Percentiles rank a stretch among this genome's conserved stretches.
Evolutionary conservation across 2,797 vertebrate species (phyloP).

Genomic region (Peromyscus attwateri): DNA sequence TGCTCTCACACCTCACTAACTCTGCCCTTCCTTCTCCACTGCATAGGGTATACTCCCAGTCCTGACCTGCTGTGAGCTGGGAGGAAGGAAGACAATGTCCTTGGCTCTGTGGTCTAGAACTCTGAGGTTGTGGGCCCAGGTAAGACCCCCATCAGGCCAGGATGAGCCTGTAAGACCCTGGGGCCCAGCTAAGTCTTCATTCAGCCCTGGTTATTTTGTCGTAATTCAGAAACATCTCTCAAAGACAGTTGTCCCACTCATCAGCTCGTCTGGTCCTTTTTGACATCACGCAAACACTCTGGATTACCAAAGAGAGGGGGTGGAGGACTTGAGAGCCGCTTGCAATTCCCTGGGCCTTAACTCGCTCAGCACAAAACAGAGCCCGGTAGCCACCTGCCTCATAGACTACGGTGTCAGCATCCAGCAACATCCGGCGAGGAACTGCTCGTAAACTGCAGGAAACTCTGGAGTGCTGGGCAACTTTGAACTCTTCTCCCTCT

Average conservation of each 20-base stretch:
- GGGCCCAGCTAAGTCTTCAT: background rate
- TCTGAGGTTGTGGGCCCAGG: background rate
- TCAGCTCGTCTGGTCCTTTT: background rate
- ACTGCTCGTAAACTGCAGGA: background rate
- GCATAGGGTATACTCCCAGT: background rate
- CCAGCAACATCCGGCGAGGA: background rate
- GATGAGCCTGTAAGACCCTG: background rate
- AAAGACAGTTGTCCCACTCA: background rate
- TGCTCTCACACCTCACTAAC: background rate
- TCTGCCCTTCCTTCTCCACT: background rate
- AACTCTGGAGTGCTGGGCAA: background rate
- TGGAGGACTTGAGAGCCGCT: background rate
- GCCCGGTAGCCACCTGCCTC: background rate
- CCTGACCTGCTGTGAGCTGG: background rate
- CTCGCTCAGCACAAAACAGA: constrained; percentile 9
- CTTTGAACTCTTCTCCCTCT: background rate
- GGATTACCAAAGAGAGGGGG: background rate
- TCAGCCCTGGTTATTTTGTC: background rate
- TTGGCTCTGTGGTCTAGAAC: background rate
- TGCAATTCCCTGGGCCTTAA: background rate
- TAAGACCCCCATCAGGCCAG: background rate
- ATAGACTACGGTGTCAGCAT: background rate
- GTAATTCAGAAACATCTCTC: constrained; percentile 36
- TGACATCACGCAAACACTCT: background rate
- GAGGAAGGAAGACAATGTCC: background rate